A percentile compares a stretch with the other conserved stretches of the same genome.
Evolutionary conservation across 2,113 vertebrate genomes (phyloP).

Genomic region (Anser cygnoides): DNA sequence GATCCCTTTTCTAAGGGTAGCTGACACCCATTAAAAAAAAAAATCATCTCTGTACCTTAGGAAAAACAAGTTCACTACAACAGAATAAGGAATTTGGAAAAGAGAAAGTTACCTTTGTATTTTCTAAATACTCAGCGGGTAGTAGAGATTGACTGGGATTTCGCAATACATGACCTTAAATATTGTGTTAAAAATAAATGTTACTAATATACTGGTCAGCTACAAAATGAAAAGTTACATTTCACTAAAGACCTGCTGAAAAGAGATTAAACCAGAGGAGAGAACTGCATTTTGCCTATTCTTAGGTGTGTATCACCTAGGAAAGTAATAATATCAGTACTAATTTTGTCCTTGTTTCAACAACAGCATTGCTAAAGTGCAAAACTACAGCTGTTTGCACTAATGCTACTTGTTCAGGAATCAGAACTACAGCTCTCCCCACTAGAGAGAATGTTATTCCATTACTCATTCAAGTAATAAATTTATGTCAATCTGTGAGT

Average conservation of each 20-base stretch:
- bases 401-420: background rate
- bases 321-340: background rate
- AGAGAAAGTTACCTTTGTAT: background rate
- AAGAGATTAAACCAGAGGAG: background rate
- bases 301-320: rapidly evolving
- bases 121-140: background rate
- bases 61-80: background rate
- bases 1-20: background rate
- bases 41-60: background rate
- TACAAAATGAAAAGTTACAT: background rate
- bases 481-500: background rate
- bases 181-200: background rate
- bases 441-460: background rate
- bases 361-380: background rate
- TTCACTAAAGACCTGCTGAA: background rate
- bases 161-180: background rate
- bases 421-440: background rate
- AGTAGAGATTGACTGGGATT: background rate
- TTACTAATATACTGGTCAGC: background rate
- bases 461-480: conserved; percentile 15
- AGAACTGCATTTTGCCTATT: background rate
- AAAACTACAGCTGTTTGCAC: background rate
- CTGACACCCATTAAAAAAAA: background rate
- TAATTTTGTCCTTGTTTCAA: conserved; percentile 27
- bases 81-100: background rate